Conservation (phyloP, 2,888 invertebrate genomes). For the Peribatodes rhomboidaria region DNA sequence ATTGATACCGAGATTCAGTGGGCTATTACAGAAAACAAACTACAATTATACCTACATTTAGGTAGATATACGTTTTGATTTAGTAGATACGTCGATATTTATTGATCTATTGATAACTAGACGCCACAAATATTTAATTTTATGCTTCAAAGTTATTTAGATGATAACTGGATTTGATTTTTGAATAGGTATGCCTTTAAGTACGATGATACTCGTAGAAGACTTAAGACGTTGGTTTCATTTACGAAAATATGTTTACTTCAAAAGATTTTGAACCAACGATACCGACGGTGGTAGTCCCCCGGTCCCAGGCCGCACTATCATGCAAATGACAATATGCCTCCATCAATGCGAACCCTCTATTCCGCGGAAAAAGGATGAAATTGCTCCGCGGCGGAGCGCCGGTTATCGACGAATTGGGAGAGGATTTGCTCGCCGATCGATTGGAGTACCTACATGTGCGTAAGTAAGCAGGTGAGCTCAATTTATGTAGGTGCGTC, state of each 20-base stretch:
- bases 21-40: not conserved
- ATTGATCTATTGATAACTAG: no score
- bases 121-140: no score
- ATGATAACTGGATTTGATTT: no score
- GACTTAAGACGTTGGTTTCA: not conserved
- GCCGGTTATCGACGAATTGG: conserved; percentile 26
- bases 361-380: conserved; percentile 38
- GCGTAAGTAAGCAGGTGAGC: conserved; percentile 7
- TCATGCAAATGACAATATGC: conserved; percentile 62
- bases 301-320: conserved; percentile 45
- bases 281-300: conserved; percentile 17
- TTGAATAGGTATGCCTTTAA: no score
- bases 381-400: conserved; percentile 30
- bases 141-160: no score
- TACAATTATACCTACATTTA: no score
- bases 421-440: conserved; percentile 29
- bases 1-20: not conserved
- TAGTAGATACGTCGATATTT: no score
- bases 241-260: not conserved
- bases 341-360: conserved; percentile 39
- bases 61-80: no score
- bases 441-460: conserved; percentile 18
- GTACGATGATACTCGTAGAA: not conserved
- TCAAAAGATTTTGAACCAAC: not conserved
- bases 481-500: not conserved